Evolutionary conservation across 2,113 vertebrate species (phyloP).

Genomic region (Chlamydotis undulata): DNA sequence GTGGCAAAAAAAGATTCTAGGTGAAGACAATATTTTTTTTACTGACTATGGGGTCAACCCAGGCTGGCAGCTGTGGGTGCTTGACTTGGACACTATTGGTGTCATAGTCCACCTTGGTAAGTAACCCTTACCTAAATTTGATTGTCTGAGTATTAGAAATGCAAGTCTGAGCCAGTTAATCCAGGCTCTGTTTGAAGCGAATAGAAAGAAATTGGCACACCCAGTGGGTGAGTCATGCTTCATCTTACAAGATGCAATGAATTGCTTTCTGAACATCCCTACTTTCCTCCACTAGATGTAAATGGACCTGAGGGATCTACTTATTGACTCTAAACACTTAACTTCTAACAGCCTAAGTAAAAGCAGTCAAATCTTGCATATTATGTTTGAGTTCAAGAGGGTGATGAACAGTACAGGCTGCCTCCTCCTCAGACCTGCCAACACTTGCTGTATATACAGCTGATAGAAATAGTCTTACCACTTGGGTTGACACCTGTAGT

Average conservation of each 20-base stretch:
- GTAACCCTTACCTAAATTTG: background rate
- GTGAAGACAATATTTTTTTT: background rate
- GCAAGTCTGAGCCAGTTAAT: background rate
- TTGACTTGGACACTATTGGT: background rate
- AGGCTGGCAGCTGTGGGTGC: accelerated
- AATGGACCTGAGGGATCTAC: slow-evolving; percentile 21
- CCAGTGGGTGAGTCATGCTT: background rate
- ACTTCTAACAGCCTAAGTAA: background rate
- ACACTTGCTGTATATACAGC: background rate
- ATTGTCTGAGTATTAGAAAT: background rate
- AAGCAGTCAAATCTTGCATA: background rate
- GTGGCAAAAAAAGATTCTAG: background rate
- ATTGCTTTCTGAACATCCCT: background rate
- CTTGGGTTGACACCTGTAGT: background rate
- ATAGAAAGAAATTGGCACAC: background rate
- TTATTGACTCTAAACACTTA: background rate
- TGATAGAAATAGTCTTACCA: background rate
- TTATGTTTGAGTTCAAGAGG: background rate
- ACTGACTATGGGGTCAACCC: background rate
- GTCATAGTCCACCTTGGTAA: accelerated
- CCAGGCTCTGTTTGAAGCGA: background rate
- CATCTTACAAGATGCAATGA: background rate
- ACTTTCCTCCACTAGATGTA: background rate
- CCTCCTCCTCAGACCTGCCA: background rate
- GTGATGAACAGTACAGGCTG: background rate